These are phyloP conservation scores for Achroia grisella DNA, from an alignment of 1,140 invertebrate genomes.

Conservation along the genomic window DNA sequence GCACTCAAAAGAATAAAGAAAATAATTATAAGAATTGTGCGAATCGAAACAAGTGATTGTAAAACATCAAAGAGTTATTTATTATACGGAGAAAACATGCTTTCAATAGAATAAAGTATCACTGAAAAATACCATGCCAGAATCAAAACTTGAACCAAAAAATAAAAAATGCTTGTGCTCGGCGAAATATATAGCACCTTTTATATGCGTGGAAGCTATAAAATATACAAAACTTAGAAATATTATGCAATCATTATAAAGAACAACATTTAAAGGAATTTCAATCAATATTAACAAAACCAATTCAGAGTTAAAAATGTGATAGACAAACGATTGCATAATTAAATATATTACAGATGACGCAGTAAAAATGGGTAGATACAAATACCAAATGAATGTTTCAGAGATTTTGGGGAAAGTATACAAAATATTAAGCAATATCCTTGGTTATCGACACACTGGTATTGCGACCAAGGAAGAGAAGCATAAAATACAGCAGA, in stretches of 20 bases:
- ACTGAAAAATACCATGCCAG: constrained; percentile 24
- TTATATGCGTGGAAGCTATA: constrained; percentile 27
- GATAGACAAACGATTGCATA: constrained; percentile 21
- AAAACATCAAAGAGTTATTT: constrained; percentile 25
- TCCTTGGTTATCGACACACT: constrained; percentile 13
- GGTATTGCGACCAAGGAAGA: constrained; percentile 27
- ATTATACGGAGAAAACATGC: constrained; percentile 54
- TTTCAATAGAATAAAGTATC: constrained; percentile 22
- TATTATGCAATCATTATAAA: constrained; percentile 24
- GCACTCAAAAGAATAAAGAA: constrained; percentile 21
- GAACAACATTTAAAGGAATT: background rate
- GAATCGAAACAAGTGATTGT: constrained; percentile 35
- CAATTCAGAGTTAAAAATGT: background rate
- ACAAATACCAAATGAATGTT: constrained; percentile 30
- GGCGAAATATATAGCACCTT: constrained; percentile 9
- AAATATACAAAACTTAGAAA: constrained; percentile 23
- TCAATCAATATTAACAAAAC: background rate
- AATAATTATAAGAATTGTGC: constrained; percentile 23
- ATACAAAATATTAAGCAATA: constrained; percentile 2
- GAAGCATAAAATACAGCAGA: constrained; percentile 61
- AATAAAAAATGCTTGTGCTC: constrained; percentile 9
- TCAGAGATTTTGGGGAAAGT: constrained; percentile 34
- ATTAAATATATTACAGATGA: constrained; percentile 13
- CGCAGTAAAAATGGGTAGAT: constrained; percentile 9
- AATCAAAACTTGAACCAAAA: constrained; percentile 4